Evolutionary conservation across 2,888 invertebrate genomes (phyloP), one percentile per base, ranked within the genome.

Genomic region (Coelogynopora nodosa): DNA sequence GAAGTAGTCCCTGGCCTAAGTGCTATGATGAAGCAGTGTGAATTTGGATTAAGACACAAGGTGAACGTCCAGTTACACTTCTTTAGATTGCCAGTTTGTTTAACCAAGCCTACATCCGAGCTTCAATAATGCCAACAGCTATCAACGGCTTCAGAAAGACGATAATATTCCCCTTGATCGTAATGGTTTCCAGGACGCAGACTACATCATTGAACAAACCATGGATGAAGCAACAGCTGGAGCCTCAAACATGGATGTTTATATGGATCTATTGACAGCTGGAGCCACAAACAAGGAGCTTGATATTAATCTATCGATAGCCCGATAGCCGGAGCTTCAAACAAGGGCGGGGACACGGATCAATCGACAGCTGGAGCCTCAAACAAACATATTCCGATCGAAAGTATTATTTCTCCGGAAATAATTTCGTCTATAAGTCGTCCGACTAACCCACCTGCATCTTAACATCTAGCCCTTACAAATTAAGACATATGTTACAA

Each of bases 101-200:
- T 49, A 49, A 49, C 49, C 49, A 49, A 49, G 49, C 49, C 49
- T 49, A 49, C 74, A 74, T 74, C 74, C 27, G 74, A 74, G 74
- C 74, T 74, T 26, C 74, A 74, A 74, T 74, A 74, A 23, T 74
- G 74, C 74, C 74, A 26, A 74, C 74, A 74, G 74, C 74, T 74
- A 74, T 74, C 74, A 74, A 74, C 74, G 74, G 74, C 74, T 74
- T 74, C 74, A 74, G 74, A 74, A 74, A 74, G 74, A 74, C 74
- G 74, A 26, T 10, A 74, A 74, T 74, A 74, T 74, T 74, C 74
- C 74, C 74, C 27, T 74, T 74, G 74, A 74, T 74, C 74, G 74
- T 26, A 13, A 74, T 26, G 74, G 5, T 74, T 74, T 74, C 74
- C 74, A n/a, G 18, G 18, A 26, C 27, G 5, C 74, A 74, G 74